Conservation (phyloP, 2,113 vertebrate species). For the Pycnonotus jocosus region DNA sequence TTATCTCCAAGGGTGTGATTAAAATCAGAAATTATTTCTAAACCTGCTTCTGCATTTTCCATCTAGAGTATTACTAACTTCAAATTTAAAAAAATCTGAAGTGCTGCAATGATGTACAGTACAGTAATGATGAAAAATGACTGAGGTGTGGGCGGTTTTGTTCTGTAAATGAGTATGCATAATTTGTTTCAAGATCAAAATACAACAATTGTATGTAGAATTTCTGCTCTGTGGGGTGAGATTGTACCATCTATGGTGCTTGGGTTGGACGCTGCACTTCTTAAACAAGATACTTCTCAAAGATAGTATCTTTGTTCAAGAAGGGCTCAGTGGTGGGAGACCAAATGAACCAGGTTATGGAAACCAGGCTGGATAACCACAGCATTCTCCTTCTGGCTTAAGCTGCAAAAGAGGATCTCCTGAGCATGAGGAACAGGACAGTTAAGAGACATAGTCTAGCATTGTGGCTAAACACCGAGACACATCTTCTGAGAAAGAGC, state of each 20-base stretch:
- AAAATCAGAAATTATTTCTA: slow-evolving; percentile 24
- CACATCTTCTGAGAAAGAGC: not conserved
- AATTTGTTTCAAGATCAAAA: not conserved
- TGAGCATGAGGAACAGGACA: not conserved
- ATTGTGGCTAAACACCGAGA: not conserved
- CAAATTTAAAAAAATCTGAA: not conserved
- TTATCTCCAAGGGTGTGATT: not conserved
- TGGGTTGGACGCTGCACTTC: fast-evolving
- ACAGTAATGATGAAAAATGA: not conserved
- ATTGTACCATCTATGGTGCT: not conserved
- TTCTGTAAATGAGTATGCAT: not conserved
- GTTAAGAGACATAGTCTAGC: not conserved
- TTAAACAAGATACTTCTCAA: not conserved
- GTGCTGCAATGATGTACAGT: not conserved
- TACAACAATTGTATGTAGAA: not conserved
- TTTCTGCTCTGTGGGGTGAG: not conserved
- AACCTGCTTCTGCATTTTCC: slow-evolving; percentile 24
- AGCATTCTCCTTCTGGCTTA: not conserved
- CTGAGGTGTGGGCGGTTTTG: not conserved
- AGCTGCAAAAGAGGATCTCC: not conserved
- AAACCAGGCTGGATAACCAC: not conserved
- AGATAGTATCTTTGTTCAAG: not conserved
- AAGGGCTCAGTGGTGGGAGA: not conserved
- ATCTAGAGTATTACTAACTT: not conserved
- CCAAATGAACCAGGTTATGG: not conserved